phyloP scores from a whole-genome alignment of 2,888 invertebrate genomes.

The Orthonychiurus folsomi region DNA sequence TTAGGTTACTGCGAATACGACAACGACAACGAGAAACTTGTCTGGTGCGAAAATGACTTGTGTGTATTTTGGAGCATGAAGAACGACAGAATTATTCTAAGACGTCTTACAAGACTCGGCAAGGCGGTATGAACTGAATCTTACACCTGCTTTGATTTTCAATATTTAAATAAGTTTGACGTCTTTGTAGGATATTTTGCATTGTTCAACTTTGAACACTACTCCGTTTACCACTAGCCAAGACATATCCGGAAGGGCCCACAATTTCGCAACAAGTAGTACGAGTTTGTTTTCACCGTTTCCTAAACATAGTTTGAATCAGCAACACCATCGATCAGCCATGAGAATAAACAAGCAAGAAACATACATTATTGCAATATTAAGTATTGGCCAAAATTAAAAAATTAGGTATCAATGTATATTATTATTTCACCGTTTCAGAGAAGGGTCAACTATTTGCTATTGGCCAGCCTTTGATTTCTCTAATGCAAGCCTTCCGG shows the following conservation, averaged over 20 bases:
- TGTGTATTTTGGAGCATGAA: slow-evolving; percentile 37
- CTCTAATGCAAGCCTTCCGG: slow-evolving; percentile 21
- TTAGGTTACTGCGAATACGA: slow-evolving; percentile 34
- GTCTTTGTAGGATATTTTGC: background rate
- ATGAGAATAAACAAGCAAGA: background rate
- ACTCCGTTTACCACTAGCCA: background rate
- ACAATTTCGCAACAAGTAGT: background rate
- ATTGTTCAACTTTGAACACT: background rate
- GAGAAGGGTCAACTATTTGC: slow-evolving; percentile 35
- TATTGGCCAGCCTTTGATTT: slow-evolving; percentile 39
- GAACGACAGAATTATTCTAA: slow-evolving; percentile 32
- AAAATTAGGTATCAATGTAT: too few relatives aligned
- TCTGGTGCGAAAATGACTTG: slow-evolving; percentile 34
- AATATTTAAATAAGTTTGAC: background rate
- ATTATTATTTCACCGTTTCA: too few relatives aligned
- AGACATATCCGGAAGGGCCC: background rate
- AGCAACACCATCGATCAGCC: background rate
- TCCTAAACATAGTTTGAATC: background rate
- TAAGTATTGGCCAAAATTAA: too few relatives aligned
- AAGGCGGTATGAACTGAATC: slow-evolving; percentile 15
- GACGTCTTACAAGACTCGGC: slow-evolving; percentile 25
- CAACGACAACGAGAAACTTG: slow-evolving; percentile 24
- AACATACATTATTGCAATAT: too few relatives aligned
- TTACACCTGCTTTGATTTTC: background rate
- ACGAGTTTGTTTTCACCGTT: background rate